Conservation (phyloP, 2,797 vertebrate genomes). For the Triplophysa yarkandensis region DNA sequence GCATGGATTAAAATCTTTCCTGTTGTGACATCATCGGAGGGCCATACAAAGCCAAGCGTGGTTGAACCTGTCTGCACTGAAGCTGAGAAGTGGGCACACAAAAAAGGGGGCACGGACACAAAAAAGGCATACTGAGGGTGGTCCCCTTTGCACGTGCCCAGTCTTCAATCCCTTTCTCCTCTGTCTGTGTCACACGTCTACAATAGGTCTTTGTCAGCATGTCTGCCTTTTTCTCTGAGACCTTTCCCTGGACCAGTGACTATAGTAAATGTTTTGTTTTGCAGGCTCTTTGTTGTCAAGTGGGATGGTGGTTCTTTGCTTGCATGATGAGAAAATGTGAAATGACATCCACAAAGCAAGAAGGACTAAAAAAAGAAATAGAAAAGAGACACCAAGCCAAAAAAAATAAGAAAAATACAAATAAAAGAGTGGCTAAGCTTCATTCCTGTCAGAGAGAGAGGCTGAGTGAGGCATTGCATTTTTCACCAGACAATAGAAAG, state of each 20-base stretch:
- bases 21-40: slow-evolving; percentile 39
- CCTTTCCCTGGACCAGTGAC: slow-evolving; percentile 60
- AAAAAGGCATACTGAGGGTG: slow-evolving; percentile 8
- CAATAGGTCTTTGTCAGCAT: slow-evolving; percentile 64
- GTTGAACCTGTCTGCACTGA: slow-evolving; percentile 29
- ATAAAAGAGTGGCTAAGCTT: slow-evolving; percentile 27
- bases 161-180: slow-evolving; percentile 53
- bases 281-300: slow-evolving; percentile 38
- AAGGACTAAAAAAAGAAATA: not conserved
- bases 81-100: not conserved
- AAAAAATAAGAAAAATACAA: slow-evolving; percentile 18
- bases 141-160: slow-evolving; percentile 50
- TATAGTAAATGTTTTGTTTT: slow-evolving; percentile 54
- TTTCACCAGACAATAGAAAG: slow-evolving; percentile 42
- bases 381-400: slow-evolving; percentile 19
- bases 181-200: slow-evolving; percentile 51
- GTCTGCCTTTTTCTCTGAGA: slow-evolving; percentile 63
- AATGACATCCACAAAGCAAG: slow-evolving; percentile 59
- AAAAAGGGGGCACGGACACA: slow-evolving; percentile 53
- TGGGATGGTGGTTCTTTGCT: slow-evolving; percentile 36
- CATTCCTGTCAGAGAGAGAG: slow-evolving; percentile 49
- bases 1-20: slow-evolving; percentile 53
- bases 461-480: slow-evolving; percentile 50
- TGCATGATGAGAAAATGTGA: slow-evolving; percentile 60
- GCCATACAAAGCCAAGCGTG: slow-evolving; percentile 51